Base-by-base conservation (phyloP, 35 echinoderm and acorn worm species). In the Hemicentrotus pulcherrimus region DNA sequence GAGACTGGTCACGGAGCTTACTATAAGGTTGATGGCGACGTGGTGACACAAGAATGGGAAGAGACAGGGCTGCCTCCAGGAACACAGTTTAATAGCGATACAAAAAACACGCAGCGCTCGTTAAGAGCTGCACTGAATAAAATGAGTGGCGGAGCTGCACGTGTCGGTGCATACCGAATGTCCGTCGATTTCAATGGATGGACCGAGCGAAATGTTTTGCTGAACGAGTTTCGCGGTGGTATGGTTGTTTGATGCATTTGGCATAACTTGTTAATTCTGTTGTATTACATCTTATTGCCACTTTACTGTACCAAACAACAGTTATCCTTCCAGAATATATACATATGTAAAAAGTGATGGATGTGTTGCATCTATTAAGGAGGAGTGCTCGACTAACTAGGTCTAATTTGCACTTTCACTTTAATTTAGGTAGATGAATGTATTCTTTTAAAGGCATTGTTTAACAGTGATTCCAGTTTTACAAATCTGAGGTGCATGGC, bases 151-250 rank as follows among this genome's bases (percentile, higher is more conserved):
- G 91, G 91, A 46, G 30, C 13, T 58, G 91, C 45, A 19, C 9
- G 91, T 18, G 91, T 58, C 9, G 91, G 91, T 31, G 91, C 91
- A 2, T 93, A 46, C 48, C 32, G 8, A 31, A 93, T 47, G 30
- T 32, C 91, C 13, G 30, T 93, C 4, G 30, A 58, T 31, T 50
- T n/a, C 46, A 93, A 58, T 12, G 91, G 91, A 6, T 46, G 91
- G 46, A 93, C 48, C 10, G 91, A 93, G 46, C 10, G 48, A 24
- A 58, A 31, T 14, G 24, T 93, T 24, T 46, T 93, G 48, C 30
- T 93, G 32, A 93, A 93, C 91, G 91, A 93, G 30, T 58, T n/a
- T 47, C 91, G 48, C 13, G 47, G 48, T 19, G 91, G 91, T 93
- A 93, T 46, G 88, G n/a, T 32, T 45, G 15, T 90, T 47, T 86